These are phyloP conservation scores for Prochilodus magdalenae DNA, from an alignment of 2,113 vertebrate species.

Conservation along the genomic window DNA sequence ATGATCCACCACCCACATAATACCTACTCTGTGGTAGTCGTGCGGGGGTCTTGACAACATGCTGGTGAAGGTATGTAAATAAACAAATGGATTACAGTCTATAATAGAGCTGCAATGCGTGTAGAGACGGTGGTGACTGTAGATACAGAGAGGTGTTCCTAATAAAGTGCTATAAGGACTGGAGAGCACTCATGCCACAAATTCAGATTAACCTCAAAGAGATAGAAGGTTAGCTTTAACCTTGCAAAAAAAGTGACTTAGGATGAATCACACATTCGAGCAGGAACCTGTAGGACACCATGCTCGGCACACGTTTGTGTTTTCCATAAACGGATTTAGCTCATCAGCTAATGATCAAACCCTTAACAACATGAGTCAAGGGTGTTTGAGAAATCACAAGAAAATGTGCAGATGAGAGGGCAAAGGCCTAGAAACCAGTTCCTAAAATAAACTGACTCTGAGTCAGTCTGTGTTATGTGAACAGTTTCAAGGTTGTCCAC, in stretches of 20 bases:
- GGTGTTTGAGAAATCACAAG: background rate
- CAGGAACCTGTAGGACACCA: background rate
- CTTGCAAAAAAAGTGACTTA: background rate
- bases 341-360: slow-evolving; percentile 17
- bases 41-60: no score
- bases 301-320: background rate
- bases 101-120: no score
- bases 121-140: no score
- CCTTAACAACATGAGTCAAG: background rate
- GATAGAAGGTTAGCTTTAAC: background rate
- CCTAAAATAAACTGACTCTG: background rate
- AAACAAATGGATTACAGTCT: no score
- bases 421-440: background rate
- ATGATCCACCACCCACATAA: no score
- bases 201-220: background rate
- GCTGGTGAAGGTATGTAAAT: no score
- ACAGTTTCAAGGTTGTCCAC: background rate
- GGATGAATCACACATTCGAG: background rate
- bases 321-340: background rate
- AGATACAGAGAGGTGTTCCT: no score
- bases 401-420: background rate
- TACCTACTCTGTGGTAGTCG: no score
- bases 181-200: background rate
- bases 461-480: background rate
- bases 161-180: background rate